Evolutionary conservation across 2,797 vertebrate species (phyloP).

Genomic region (Xenopus petersii): DNA sequence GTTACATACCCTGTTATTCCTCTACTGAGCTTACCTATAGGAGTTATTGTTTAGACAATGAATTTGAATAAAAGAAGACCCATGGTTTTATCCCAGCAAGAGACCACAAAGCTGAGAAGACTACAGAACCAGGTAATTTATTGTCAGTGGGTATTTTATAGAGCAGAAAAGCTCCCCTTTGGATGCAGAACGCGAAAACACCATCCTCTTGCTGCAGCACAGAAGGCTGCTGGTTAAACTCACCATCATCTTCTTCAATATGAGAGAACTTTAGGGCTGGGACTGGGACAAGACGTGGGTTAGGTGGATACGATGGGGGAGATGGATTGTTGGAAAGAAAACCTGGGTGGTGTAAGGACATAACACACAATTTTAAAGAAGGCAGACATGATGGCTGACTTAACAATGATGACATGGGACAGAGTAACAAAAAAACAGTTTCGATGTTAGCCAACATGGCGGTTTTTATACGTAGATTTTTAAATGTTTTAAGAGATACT

Average conservation of each 20-base stretch:
- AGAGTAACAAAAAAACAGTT: neutral
- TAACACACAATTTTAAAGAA: neutral
- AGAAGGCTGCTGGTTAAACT: conserved; percentile 61
- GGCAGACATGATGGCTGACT: conserved; percentile 4
- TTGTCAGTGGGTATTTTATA: neutral
- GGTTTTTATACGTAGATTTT: too few species aligned
- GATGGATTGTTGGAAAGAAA: conserved; percentile 65
- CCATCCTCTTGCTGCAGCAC: conserved; percentile 6
- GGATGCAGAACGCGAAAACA: neutral
- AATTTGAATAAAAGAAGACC: neutral
- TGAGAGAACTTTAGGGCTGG: conserved; percentile 73
- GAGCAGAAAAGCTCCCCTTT: conserved; percentile 10
- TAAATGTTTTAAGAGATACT: too few species aligned
- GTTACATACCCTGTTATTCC: too few species aligned
- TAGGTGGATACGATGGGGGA: conserved; percentile 57
- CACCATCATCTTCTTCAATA: conserved; percentile 81
- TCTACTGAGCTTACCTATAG: too few species aligned
- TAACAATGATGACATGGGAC: neutral
- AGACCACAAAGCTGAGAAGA: conserved; percentile 8
- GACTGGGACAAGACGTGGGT: conserved; percentile 60
- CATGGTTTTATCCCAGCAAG: conserved; percentile 1
- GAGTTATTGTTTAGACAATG: too few species aligned
- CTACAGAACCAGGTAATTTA: neutral
- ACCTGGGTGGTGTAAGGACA: conserved; percentile 67
- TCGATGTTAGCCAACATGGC: neutral